Evolutionary conservation across 2,797 vertebrate species (phyloP), one percentile per base, ranked within the genome.

Genomic region (Notolepis coatsorum): DNA sequence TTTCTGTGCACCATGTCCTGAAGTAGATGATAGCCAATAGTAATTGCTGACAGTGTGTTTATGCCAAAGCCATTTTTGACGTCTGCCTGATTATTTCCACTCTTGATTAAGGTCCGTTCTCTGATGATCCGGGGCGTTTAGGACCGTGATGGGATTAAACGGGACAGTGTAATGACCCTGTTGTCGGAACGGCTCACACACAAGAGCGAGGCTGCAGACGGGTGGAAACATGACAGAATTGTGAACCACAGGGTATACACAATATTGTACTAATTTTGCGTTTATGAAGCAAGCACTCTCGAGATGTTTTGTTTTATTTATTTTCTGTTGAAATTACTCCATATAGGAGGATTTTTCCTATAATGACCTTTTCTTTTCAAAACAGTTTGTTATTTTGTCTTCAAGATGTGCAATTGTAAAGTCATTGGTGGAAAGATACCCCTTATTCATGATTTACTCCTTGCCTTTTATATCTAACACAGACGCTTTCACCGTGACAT

Each of bases 121-220:
- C 56, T 65, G 81, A 50, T 73, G 82, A 86, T 83, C 75, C 70
- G 65, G 79, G 53, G 75, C 74, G 66, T 86, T 85, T 82, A 73
- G 61, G 81, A 78, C 64, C 68, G 67, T 83, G 85, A 88, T 80
- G 62, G 86, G 85, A 91, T 91, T 88, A 89, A 80, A 87, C 61
- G 61, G 71, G 89, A 91, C 88, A 87, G 75, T 84, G 77, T 85
- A 85, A 88, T 84, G 84, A 82, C 85, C 82, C 73, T 84, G 84
- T 86, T 91, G 84, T 90, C 75, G 56, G 77, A 86, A 72, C 64
- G 65, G 78, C 80, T 91, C 83, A 85, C 77, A 71, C 77, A 86
- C 79, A 87, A 77, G 74, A 76, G 68, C 76, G 33, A 73, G 67
- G 83, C 65, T 43, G 55, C 58, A 83, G 62, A 65, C 60, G 66